Conservation (phyloP, 2,888 invertebrate species). For the Watsonalla binaria region DNA sequence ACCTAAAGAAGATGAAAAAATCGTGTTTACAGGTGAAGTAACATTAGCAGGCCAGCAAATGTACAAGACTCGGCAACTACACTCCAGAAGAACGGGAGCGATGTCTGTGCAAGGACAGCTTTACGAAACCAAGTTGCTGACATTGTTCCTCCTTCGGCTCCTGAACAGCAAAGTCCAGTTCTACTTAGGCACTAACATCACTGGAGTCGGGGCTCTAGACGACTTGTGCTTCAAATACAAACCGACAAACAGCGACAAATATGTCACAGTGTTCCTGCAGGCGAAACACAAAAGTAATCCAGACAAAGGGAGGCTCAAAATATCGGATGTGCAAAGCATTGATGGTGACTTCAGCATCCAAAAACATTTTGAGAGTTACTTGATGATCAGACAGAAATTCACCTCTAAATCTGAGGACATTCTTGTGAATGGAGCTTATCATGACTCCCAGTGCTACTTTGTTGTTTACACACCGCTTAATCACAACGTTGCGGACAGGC, state of each 20-base stretch:
- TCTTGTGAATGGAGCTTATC: constrained; percentile 30
- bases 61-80: no score
- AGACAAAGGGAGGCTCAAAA: constrained; percentile 26
- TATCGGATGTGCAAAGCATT: constrained; percentile 21
- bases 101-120: constrained; percentile 5
- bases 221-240: constrained; percentile 18
- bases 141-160: background rate
- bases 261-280: constrained; percentile 31
- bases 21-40: no score
- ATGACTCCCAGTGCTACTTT: constrained; percentile 25
- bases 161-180: constrained; percentile 1
- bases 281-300: constrained; percentile 34
- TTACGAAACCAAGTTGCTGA: constrained; percentile 6
- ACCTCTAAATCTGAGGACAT: constrained; percentile 17
- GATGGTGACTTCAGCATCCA: constrained; percentile 26
- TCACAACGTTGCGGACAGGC: background rate
- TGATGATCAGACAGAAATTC: constrained; percentile 31
- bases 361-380: constrained; percentile 35
- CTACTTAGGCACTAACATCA: constrained; percentile 6
- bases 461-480: constrained; percentile 13
- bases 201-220: constrained; percentile 4
- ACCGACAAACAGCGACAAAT: constrained; percentile 12
- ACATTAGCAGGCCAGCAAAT: no score
- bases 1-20: no score
- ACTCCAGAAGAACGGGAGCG: background rate